Evolutionary conservation across 2,113 vertebrate genomes (phyloP).

Genomic region (Acanthochromis polyacanthus): DNA sequence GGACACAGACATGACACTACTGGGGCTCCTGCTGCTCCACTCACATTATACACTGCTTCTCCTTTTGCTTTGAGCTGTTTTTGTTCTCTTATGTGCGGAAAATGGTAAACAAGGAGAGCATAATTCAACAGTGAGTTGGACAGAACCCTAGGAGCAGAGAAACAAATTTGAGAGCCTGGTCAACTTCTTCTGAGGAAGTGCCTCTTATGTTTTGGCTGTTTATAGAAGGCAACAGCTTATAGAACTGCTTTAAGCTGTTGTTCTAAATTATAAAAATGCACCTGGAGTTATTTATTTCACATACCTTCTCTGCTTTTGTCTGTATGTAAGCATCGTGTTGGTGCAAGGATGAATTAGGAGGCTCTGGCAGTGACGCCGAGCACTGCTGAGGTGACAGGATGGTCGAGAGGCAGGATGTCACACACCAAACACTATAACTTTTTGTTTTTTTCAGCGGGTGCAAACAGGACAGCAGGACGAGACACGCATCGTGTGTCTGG

Average conservation of each 20-base stretch:
- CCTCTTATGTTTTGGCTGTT: slow-evolving; percentile 43
- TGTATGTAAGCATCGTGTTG: background rate
- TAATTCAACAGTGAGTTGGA: slow-evolving; percentile 65
- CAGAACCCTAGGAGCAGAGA: slow-evolving; percentile 55
- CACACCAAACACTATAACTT: slow-evolving; percentile 30
- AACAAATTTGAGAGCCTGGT: slow-evolving; percentile 54
- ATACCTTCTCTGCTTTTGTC: slow-evolving; percentile 7
- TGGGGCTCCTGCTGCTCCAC: slow-evolving; percentile 53
- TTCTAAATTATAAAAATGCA: slow-evolving; percentile 51
- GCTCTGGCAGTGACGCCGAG: slow-evolving; percentile 7
- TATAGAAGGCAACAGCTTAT: slow-evolving; percentile 7
- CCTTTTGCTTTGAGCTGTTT: slow-evolving; percentile 72
- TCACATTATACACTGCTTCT: slow-evolving; percentile 62
- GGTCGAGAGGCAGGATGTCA: slow-evolving; percentile 49
- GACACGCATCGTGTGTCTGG: slow-evolving; percentile 62
- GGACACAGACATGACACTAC: slow-evolving; percentile 66
- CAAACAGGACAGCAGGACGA: slow-evolving; percentile 61
- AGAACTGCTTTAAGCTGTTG: slow-evolving; percentile 61
- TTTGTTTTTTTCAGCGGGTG: slow-evolving; percentile 23
- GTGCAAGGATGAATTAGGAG: background rate
- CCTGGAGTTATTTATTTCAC: slow-evolving; percentile 17
- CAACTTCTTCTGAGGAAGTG: slow-evolving; percentile 45
- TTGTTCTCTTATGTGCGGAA: slow-evolving; percentile 66
- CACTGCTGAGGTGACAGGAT: slow-evolving; percentile 57
- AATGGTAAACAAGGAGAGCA: slow-evolving; percentile 71